Conservation (phyloP, 2,888 invertebrate species). For the Biston betularia region DNA sequence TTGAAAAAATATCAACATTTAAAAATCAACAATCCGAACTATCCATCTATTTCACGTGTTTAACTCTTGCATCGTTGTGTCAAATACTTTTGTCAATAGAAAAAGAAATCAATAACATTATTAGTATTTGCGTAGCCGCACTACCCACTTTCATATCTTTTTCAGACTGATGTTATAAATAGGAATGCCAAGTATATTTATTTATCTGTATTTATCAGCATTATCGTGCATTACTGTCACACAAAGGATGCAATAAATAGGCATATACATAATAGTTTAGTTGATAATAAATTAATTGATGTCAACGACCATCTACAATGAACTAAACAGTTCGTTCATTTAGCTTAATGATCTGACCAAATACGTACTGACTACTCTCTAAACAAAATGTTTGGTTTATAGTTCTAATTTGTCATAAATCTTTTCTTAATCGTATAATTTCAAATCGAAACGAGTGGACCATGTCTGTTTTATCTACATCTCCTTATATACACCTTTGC, state of each 20-base stretch:
- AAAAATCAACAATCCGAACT: neutral
- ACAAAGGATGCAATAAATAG: constrained; percentile 13
- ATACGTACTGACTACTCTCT: too few relatives aligned
- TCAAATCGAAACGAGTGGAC: constrained; percentile 11
- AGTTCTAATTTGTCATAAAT: too few relatives aligned
- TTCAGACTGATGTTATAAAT: neutral
- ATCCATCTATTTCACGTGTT: neutral
- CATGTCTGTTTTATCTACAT: neutral
- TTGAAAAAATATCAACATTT: neutral
- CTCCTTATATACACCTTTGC: constrained; percentile 14
- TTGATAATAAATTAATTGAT: constrained; percentile 16
- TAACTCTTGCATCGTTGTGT: constrained; percentile 1
- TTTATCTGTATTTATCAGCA: constrained; percentile 3
- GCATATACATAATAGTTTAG: neutral
- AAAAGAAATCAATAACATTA: constrained; percentile 38
- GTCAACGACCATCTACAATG: constrained; percentile 2
- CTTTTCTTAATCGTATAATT: neutral
- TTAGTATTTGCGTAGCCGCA: neutral
- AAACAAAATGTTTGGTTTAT: too few relatives aligned
- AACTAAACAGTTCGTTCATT: constrained; percentile 10
- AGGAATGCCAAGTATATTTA: neutral
- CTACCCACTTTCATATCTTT: constrained; percentile 18
- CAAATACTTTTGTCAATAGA: constrained; percentile 22
- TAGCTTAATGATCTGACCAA: neutral
- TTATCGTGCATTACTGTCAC: constrained; percentile 6